A percentile compares a stretch with the other conserved stretches of the same genome.
phyloP scores from a whole-genome alignment of 1,140 invertebrate genomes.

The Leguminivora glycinivorella region DNA sequence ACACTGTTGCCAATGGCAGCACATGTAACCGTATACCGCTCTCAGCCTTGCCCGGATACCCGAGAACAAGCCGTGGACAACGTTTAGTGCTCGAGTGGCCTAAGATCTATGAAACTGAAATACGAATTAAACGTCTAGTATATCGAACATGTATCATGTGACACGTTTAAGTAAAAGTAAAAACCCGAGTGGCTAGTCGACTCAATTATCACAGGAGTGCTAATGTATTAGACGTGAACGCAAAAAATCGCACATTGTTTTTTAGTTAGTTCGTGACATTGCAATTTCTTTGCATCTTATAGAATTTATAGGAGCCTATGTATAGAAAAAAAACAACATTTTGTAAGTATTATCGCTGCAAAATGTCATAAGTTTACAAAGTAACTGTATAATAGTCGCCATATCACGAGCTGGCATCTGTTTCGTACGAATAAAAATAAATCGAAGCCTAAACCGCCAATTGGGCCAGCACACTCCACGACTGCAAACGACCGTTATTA shows the following conservation, averaged over 20 bases:
- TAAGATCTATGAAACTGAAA: constrained; percentile 19
- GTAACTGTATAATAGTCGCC: not conserved
- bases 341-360: not conserved
- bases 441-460: not conserved
- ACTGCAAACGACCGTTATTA: constrained; percentile 22
- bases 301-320: not conserved
- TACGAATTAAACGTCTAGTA: not conserved
- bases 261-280: not conserved
- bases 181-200: not conserved
- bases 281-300: not conserved
- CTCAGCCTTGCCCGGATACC: constrained; percentile 46
- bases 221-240: not conserved
- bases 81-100: constrained; percentile 44
- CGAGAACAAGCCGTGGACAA: constrained; percentile 51
- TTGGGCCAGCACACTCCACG: not conserved
- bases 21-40: constrained; percentile 55
- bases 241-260: not conserved
- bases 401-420: not conserved
- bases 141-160: not conserved
- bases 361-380: not conserved
- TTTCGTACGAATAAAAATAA: not conserved
- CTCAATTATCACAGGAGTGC: not conserved
- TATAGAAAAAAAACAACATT: not conserved
- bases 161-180: not conserved
- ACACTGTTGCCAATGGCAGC: constrained; percentile 54